phyloP scores from a whole-genome alignment of 2,113 vertebrate genomes.

The Salvelinus sp. region DNA sequence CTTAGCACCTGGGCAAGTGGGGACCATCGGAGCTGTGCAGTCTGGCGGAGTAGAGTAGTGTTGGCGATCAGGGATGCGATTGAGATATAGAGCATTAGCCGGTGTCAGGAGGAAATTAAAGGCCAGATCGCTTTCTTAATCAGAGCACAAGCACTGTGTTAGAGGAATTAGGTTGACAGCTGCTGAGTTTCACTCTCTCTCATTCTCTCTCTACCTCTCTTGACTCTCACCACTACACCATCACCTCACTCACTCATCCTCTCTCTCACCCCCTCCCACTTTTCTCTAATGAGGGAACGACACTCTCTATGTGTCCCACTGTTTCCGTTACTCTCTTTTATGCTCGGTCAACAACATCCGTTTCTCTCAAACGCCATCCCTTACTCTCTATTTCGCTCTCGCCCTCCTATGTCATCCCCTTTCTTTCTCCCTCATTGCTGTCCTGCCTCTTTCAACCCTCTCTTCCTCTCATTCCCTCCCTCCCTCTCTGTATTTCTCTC shows the following conservation, averaged over 20 bases:
- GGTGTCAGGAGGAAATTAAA: constrained; percentile 93
- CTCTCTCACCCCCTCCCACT: constrained; percentile 9
- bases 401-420: constrained; percentile 16
- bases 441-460: not conserved
- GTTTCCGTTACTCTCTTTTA: not conserved
- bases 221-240: constrained; percentile 14
- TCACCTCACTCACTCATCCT: constrained; percentile 1
- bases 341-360: not conserved
- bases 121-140: constrained; percentile 95
- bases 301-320: not conserved
- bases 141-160: constrained; percentile 93
- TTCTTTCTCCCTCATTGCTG: not conserved
- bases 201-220: constrained; percentile 57
- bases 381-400: constrained; percentile 18
- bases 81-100: constrained; percentile 91
- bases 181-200: constrained; percentile 78
- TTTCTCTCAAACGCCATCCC: constrained; percentile 25
- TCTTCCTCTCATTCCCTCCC: not conserved
- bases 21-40: not conserved
- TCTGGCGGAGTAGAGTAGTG: constrained; percentile 18
- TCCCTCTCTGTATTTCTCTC: not conserved
- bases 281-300: constrained; percentile 23
- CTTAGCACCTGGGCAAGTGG: not conserved
- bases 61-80: constrained; percentile 59
- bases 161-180: constrained; percentile 96